phyloP scores from a whole-genome alignment of 2,888 invertebrate genomes.

The Aleiodes alternator region DNA sequence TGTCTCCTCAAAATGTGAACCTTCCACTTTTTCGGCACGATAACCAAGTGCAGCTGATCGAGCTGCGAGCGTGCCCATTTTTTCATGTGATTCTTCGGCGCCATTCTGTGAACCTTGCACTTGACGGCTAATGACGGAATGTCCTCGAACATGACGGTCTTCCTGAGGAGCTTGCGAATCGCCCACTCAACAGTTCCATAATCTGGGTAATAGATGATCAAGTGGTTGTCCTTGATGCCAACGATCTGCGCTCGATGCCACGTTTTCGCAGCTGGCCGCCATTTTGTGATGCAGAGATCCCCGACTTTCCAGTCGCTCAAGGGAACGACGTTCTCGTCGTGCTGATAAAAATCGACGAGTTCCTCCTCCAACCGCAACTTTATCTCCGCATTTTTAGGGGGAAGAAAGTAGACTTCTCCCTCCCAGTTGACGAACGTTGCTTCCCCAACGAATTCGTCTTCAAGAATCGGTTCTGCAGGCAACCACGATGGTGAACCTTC shows the following conservation, averaged over 20 bases:
- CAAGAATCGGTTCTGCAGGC: slow-evolving; percentile 77
- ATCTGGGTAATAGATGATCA: slow-evolving; percentile 84
- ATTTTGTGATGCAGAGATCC: slow-evolving; percentile 82
- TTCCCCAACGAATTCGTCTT: slow-evolving; percentile 78
- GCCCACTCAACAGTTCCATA: slow-evolving; percentile 88
- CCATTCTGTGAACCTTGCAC: slow-evolving; percentile 78
- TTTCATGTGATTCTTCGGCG: slow-evolving; percentile 67
- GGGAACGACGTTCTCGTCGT: not conserved
- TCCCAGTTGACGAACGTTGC: slow-evolving; percentile 81
- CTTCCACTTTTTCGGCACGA: slow-evolving; percentile 79
- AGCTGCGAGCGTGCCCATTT: slow-evolving; percentile 78
- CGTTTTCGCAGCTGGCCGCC: slow-evolving; percentile 79
- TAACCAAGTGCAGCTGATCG: slow-evolving; percentile 79
- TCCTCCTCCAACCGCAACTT: slow-evolving; percentile 76
- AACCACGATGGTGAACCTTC: slow-evolving; percentile 77
- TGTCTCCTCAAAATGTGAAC: slow-evolving; percentile 73
- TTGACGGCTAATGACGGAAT: slow-evolving; percentile 82
- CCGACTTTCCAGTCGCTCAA: slow-evolving; percentile 78
- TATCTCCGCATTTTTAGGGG: slow-evolving; percentile 66
- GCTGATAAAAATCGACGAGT: slow-evolving; percentile 68
- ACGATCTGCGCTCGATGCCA: slow-evolving; percentile 85
- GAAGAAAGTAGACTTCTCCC: slow-evolving; percentile 73
- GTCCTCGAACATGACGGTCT: slow-evolving; percentile 77
- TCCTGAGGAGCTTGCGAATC: slow-evolving; percentile 78
- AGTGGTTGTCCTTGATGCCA: slow-evolving; percentile 67